Evolutionary conservation across 2,888 invertebrate species (phyloP).

Genomic region (Ypsolopha sequella): DNA sequence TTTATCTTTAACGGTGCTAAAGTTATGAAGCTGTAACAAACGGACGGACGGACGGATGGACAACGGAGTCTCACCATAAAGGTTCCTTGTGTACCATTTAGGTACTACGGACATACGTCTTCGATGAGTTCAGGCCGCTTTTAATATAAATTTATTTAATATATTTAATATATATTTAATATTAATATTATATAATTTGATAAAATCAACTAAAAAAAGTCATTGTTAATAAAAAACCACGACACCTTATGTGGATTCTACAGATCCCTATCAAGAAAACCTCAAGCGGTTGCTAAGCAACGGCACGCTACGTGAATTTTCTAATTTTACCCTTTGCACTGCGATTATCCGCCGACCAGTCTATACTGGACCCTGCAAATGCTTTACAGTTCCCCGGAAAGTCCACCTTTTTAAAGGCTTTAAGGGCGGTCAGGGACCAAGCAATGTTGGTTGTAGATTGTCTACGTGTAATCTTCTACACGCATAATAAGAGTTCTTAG

Average conservation of each 20-base stretch:
- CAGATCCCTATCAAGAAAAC: constrained; percentile 8
- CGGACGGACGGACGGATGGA: no score
- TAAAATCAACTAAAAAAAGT: neutral
- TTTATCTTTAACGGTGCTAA: no score
- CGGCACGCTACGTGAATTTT: constrained; percentile 39
- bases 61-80: no score
- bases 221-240: neutral
- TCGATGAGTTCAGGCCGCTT: no score
- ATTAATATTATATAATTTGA: neutral
- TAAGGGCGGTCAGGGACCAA: neutral
- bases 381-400: neutral
- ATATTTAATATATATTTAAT: no score
- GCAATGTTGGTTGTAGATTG: neutral
- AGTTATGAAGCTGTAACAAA: no score
- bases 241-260: neutral
- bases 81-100: no score
- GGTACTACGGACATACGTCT: no score
- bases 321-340: constrained; percentile 37
- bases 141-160: no score
- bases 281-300: constrained; percentile 37
- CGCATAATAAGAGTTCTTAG: no score
- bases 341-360: constrained; percentile 11
- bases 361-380: neutral
- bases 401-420: no score
- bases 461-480: neutral